A percentile compares a stretch with the other conserved stretches of the same genome.
Evolutionary conservation across 53 echinoderm and acorn worm species (phyloP).

Genomic region (Crossaster papposus): DNA sequence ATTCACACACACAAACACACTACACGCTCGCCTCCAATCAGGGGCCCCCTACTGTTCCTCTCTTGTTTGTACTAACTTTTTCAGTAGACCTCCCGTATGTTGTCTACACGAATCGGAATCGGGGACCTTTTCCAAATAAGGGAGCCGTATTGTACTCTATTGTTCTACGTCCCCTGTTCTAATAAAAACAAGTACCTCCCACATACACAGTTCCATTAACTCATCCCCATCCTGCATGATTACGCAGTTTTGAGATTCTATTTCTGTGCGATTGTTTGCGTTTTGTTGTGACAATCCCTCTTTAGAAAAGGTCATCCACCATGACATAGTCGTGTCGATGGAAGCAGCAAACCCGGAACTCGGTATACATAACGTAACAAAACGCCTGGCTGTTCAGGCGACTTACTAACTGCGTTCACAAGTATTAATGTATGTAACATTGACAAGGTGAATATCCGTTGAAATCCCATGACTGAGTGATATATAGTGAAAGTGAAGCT

Average conservation of each 20-base stretch:
- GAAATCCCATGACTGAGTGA: background rate
- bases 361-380: background rate
- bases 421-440: background rate
- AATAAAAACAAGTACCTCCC: no score
- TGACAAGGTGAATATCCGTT: background rate
- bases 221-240: background rate
- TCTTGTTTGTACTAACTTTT: no score
- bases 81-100: no score
- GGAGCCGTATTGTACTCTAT: no score
- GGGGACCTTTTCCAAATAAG: no score
- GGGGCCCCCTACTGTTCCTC: no score
- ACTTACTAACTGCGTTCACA: background rate
- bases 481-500: background rate
- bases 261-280: background rate
- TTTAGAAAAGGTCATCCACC: background rate
- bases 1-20: no score
- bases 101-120: no score
- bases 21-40: no score
- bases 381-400: no score
- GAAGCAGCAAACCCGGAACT: background rate
- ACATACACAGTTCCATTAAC: background rate
- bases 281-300: conserved; percentile 2
- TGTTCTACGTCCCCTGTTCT: no score
- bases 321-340: background rate
- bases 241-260: background rate